A percentile compares a stretch with the other conserved stretches of the same genome.
Evolutionary conservation across 2,888 invertebrate genomes (phyloP).

Genomic region (Ectemnius continuus): DNA sequence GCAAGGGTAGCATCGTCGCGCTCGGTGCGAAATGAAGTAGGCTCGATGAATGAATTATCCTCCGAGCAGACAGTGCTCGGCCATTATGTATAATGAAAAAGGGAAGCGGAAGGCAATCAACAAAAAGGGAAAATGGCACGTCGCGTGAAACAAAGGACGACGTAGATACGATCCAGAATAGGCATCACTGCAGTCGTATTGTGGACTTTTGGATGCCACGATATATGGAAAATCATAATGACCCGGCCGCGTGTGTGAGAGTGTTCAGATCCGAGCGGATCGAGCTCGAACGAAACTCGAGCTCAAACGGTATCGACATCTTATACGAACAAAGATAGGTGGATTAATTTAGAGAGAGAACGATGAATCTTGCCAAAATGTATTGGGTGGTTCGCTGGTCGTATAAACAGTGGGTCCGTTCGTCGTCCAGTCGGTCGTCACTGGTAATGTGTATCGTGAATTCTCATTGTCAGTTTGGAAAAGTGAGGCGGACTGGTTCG

Average conservation of each 20-base stretch:
- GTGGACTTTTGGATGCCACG: conserved; percentile 78
- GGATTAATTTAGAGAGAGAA: background rate
- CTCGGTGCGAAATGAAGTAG: conserved; percentile 16
- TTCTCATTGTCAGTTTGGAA: conserved; percentile 16
- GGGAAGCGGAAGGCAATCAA: conserved; percentile 18
- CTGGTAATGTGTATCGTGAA: conserved; percentile 7
- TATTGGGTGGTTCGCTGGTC: background rate
- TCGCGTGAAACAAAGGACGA: conserved; percentile 48
- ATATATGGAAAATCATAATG: conserved; percentile 67
- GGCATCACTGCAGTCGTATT: conserved; percentile 79
- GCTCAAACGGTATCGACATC: background rate
- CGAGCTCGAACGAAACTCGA: background rate
- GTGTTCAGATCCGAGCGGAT: conserved; percentile 2
- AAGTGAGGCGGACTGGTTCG: conserved; percentile 28
- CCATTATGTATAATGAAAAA: background rate
- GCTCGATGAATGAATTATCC: background rate
- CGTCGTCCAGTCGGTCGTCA: background rate
- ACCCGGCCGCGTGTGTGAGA: conserved; percentile 38
- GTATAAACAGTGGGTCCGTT: background rate
- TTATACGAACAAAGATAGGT: background rate
- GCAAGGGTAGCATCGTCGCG: conserved; percentile 16
- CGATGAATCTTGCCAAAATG: background rate
- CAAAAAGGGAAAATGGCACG: conserved; percentile 49
- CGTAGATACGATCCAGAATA: conserved; percentile 76
- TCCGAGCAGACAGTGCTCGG: no score